phyloP scores from a whole-genome alignment of 2,113 vertebrate genomes.

The Rhinopithecus roxellana region DNA sequence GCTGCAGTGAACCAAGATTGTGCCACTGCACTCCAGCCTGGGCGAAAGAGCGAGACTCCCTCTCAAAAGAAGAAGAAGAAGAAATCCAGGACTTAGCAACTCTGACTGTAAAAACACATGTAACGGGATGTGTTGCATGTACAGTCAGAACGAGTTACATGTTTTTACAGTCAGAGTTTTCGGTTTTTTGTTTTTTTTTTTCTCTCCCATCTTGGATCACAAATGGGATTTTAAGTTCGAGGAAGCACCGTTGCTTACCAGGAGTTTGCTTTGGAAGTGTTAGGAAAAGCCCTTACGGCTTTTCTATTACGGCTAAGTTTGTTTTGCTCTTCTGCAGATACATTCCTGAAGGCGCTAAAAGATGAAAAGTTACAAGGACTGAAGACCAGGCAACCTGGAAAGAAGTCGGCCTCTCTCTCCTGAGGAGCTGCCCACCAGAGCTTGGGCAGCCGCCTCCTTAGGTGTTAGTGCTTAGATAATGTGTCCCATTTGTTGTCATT shows the following conservation, averaged over 20 bases:
- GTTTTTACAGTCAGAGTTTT: neutral
- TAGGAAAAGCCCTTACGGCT: neutral
- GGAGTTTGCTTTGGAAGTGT: neutral
- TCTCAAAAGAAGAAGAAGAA: no score
- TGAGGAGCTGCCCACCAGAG: constrained; percentile 41
- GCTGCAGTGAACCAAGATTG: no score
- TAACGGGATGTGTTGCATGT: no score
- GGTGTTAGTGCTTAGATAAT: constrained; percentile 67
- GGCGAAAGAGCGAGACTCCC: no score
- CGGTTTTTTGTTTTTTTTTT: neutral
- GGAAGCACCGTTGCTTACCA: neutral
- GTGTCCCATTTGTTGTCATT: constrained; percentile 61
- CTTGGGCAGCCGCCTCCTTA: constrained; percentile 18
- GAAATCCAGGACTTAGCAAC: no score
- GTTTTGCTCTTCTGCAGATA: constrained; percentile 80
- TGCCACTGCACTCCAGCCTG: no score
- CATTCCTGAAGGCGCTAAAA: constrained; percentile 81
- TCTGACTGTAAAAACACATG: no score
- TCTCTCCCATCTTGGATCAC: neutral
- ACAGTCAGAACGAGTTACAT: neutral
- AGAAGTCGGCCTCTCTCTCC: constrained; percentile 65
- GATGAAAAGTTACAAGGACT: constrained; percentile 83
- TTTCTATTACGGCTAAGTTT: neutral
- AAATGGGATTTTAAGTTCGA: neutral
- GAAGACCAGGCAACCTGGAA: constrained; percentile 76